A percentile compares a stretch with the other conserved stretches of the same genome.
Evolutionary conservation across 2,113 vertebrate genomes (phyloP).

Genomic region (Pygoscelis adeliae): DNA sequence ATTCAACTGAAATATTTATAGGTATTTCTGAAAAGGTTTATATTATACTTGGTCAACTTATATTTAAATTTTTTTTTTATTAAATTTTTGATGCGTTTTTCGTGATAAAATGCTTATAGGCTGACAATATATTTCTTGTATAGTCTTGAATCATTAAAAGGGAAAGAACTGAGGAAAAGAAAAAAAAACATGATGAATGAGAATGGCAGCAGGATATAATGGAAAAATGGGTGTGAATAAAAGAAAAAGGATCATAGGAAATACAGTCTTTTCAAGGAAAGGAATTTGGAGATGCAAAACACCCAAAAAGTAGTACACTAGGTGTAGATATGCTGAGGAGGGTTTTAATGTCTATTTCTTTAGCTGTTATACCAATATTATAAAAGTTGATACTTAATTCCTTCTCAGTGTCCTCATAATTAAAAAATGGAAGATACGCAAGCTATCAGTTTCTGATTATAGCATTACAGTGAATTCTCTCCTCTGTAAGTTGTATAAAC

Average conservation of each 20-base stretch:
- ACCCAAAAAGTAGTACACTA: background rate
- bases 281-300: background rate
- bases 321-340: background rate
- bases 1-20: background rate
- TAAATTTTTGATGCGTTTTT: background rate
- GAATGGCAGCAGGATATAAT: background rate
- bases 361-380: background rate
- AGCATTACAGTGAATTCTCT: background rate
- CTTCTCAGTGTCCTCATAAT: background rate
- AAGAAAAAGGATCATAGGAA: background rate
- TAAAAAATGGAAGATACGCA: background rate
- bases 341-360: background rate
- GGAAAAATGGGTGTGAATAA: background rate
- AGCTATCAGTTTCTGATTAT: background rate
- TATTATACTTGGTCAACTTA: background rate
- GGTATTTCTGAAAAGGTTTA: background rate
- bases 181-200: rapidly evolving
- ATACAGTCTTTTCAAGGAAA: background rate
- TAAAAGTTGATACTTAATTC: background rate
- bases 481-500: background rate
- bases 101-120: background rate
- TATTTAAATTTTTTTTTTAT: background rate
- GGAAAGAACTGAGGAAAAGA: background rate
- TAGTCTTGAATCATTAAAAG: background rate
- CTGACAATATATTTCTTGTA: background rate